Evolutionary conservation across 1,140 invertebrate genomes (phyloP), one percentile per base, ranked within the genome.

Genomic region (Drosophila lacertosa): DNA sequence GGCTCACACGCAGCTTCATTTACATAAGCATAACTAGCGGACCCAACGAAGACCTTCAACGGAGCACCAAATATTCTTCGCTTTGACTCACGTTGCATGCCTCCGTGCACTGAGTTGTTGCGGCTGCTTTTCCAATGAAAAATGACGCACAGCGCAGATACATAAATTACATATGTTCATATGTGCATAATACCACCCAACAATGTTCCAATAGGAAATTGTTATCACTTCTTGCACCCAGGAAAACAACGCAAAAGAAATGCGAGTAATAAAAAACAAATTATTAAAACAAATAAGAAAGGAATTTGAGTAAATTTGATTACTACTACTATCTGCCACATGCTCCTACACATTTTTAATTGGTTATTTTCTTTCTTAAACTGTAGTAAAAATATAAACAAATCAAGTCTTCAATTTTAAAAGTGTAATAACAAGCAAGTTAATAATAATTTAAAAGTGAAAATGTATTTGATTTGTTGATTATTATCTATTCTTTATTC

Each of bases 181-280:
- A n/a, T n/a, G n/a, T n/a, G n/a, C n/a, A n/a, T n/a, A n/a, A n/a
- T n/a, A n/a, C n/a, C 13, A 68, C 15, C 7, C 15, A 50, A 33
- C 7, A 50, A 35, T 24, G 35, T 26, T 20, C 35, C 32, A 22
- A 47, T 6, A 65, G 45, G 18, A 64, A 45, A 39, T 64, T 64
- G n/a, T 45, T 37, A 15, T 45, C 20, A 16, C 26, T 45, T 11
- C 50, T 42, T 64, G 16, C 29, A 13, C n/a, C n/a, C n/a, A 18
- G 20, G 15, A 63, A 18, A 47, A 7, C 18, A 35, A 66, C 13
- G n/a, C 22, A 48, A 67, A 67, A 67, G 45, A 40, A 42, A 65
- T n/a, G n/a, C n/a, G n/a, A n/a, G n/a, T n/a, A 59, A 54, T 69
- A 63, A 63, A 58, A 42, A 69, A 54, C 44, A 63, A 55, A 63